Percentiles rank a stretch among this genome's conserved stretches.
Evolutionary conservation across 2,888 invertebrate genomes (phyloP).

Genomic region (Andrena praecox): DNA sequence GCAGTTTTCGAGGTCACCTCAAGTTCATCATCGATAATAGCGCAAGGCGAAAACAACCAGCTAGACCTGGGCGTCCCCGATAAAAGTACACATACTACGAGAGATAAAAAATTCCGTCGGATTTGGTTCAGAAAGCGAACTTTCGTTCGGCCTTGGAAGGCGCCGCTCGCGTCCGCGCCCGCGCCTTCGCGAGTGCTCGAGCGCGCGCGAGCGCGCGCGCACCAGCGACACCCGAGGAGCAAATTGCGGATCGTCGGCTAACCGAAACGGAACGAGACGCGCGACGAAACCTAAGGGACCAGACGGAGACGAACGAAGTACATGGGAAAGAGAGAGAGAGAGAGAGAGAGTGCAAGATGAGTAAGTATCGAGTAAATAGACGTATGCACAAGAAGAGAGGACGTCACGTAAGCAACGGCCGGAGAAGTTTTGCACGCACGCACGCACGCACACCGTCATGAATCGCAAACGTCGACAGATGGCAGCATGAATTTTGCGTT

Average conservation of each 20-base stretch:
- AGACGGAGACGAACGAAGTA: neutral
- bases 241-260: conserved; percentile 63
- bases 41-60: conserved; percentile 82
- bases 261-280: conserved; percentile 51
- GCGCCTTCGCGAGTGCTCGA: conserved; percentile 15
- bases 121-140: conserved; percentile 70
- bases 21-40: conserved; percentile 85
- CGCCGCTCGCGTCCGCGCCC: conserved; percentile 50
- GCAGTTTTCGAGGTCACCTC: conserved; percentile 82
- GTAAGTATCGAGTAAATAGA: conserved; percentile 66
- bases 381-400: conserved; percentile 50
- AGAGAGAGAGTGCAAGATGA: conserved; percentile 43
- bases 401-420: conserved; percentile 51
- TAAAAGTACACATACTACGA: conserved; percentile 73
- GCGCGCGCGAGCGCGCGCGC: conserved; percentile 26
- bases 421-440: conserved; percentile 43
- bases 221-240: conserved; percentile 52
- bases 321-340: neutral
- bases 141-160: conserved; percentile 72
- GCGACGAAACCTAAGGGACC: conserved; percentile 8
- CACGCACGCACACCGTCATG: conserved; percentile 26
- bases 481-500: conserved; percentile 63
- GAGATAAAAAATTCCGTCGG: conserved; percentile 76
- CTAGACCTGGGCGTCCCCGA: conserved; percentile 82
- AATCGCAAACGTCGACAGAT: conserved; percentile 64